Conservation (phyloP, 2,113 vertebrate genomes). For the Leuciscus idus region DNA sequence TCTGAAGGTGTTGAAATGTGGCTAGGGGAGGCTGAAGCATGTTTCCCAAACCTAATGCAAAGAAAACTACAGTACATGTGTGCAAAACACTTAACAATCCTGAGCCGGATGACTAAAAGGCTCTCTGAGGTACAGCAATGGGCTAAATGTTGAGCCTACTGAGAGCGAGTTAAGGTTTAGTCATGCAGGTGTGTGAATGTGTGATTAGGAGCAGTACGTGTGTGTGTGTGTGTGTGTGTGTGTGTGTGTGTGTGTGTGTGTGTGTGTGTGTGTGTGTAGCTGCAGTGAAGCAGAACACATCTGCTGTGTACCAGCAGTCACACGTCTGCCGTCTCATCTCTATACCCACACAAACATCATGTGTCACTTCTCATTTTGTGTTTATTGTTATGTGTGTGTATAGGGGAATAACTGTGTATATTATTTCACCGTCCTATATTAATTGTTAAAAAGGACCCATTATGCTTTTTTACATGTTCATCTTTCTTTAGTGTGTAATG, state of each 20-base stretch:
- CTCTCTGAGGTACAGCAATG: not conserved
- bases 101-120: not conserved
- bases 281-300: slow-evolving; percentile 47
- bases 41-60: not conserved
- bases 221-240: slow-evolving; percentile 19
- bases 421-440: not conserved
- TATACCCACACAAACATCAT: not conserved
- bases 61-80: not conserved
- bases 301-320: slow-evolving; percentile 34
- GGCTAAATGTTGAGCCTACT: slow-evolving; percentile 17
- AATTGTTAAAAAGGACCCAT: not conserved
- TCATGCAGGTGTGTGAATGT: slow-evolving; percentile 21
- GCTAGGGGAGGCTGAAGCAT: slow-evolving; percentile 10
- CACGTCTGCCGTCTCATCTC: not conserved
- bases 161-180: not conserved
- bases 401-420: not conserved
- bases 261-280: slow-evolving; percentile 18
- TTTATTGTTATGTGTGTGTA: not conserved
- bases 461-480: too few relatives aligned
- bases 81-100: not conserved
- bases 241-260: not conserved
- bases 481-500: too few relatives aligned
- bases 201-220: not conserved
- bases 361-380: not conserved
- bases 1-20: not conserved